phyloP scores from a whole-genome alignment of 1,140 invertebrate species.

The Platorchestia sp. region DNA sequence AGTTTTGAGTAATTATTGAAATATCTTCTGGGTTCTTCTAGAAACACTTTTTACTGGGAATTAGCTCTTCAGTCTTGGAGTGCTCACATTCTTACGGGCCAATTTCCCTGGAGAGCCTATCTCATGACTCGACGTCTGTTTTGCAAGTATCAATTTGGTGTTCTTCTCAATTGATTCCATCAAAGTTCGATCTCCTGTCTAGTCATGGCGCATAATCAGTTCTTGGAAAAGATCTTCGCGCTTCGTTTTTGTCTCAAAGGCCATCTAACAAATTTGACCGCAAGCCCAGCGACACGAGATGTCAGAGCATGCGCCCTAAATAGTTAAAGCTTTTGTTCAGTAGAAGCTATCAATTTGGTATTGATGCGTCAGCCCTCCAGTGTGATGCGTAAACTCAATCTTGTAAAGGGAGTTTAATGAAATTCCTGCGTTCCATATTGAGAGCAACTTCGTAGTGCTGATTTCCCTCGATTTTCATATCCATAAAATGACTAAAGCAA shows the following conservation, averaged over 20 bases:
- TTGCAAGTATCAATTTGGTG: neutral
- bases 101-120: neutral
- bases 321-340: neutral
- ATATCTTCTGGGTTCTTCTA: neutral
- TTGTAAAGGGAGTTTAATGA: neutral
- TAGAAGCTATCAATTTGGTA: neutral
- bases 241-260: conserved; percentile 18
- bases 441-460: neutral
- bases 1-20: neutral
- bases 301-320: conserved; percentile 14
- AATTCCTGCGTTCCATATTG: neutral
- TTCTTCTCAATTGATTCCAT: conserved; percentile 44
- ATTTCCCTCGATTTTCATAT: neutral
- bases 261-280: neutral
- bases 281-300: conserved; percentile 3
- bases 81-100: neutral
- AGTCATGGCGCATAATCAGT: conserved; percentile 52
- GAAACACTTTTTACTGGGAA: neutral
- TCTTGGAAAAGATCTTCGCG: conserved; percentile 31
- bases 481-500: neutral
- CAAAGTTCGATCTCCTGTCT: conserved; percentile 47
- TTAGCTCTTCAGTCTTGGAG: neutral
- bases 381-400: neutral
- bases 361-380: neutral
- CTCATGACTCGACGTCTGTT: neutral